Percentiles rank a stretch among this genome's conserved stretches.
phyloP scores from a whole-genome alignment of 1,140 invertebrate species.

The Drosophila eugracilis region DNA sequence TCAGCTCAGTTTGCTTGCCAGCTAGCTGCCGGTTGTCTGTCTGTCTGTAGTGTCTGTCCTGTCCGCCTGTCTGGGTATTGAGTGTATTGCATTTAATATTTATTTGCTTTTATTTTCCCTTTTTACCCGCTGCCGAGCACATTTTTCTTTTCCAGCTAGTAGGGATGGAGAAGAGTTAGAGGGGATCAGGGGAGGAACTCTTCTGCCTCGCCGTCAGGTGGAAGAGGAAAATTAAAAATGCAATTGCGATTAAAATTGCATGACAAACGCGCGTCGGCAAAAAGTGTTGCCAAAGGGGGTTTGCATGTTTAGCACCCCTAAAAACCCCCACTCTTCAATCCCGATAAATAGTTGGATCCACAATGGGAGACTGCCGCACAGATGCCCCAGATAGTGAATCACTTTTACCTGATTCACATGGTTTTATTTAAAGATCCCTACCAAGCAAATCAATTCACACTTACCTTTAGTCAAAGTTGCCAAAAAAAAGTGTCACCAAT shows the following conservation, averaged over 20 bases:
- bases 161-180: not conserved
- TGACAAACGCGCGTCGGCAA: slow-evolving; percentile 77
- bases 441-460: slow-evolving; percentile 63
- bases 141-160: slow-evolving; percentile 56
- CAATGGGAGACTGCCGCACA: slow-evolving; percentile 8
- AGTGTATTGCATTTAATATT: slow-evolving; percentile 83
- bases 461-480: slow-evolving; percentile 63
- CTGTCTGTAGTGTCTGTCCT: slow-evolving; percentile 4
- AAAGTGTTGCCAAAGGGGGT: slow-evolving; percentile 60
- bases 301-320: slow-evolving; percentile 64
- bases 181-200: too few relatives aligned
- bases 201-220: slow-evolving; percentile 61
- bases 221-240: slow-evolving; percentile 83
- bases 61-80: slow-evolving; percentile 62
- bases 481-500: slow-evolving; percentile 46
- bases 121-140: slow-evolving; percentile 35
- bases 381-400: slow-evolving; percentile 41
- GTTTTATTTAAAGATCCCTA: slow-evolving; percentile 19
- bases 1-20: slow-evolving; percentile 59
- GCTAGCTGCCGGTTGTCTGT: slow-evolving; percentile 49
- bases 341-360: slow-evolving; percentile 47
- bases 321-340: not conserved
- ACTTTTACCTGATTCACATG: slow-evolving; percentile 27
- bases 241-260: slow-evolving; percentile 83
- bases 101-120: slow-evolving; percentile 76